These are phyloP conservation scores for Leucopternis melanops DNA, from an alignment of 2,113 vertebrate species.

Conservation along the genomic window DNA sequence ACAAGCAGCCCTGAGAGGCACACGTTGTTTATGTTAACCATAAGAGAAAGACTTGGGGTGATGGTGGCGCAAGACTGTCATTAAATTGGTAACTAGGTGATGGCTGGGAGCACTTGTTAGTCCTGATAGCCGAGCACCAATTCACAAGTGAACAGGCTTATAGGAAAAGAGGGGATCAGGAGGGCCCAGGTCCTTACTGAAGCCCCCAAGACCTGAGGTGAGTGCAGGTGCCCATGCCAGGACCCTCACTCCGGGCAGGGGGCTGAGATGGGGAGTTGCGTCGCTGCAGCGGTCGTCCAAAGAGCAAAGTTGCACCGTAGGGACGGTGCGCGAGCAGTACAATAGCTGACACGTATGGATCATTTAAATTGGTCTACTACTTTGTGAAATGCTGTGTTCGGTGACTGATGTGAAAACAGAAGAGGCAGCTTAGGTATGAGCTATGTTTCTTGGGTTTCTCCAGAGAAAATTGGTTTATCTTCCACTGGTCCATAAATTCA, in stretches of 20 bases:
- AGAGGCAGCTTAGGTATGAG: conserved; percentile 58
- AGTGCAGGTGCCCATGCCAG: rapidly evolving
- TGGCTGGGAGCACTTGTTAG: neutral
- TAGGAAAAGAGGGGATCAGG: neutral
- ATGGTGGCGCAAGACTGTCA: neutral
- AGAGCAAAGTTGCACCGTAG: neutral
- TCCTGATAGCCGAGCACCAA: neutral
- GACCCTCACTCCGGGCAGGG: neutral
- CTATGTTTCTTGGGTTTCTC: conserved; percentile 73
- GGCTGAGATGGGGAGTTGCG: neutral
- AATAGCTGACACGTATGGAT: conserved; percentile 10
- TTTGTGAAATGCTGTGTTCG: neutral
- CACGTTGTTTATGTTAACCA: neutral
- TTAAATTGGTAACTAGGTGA: neutral
- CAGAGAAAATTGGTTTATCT: conserved; percentile 82
- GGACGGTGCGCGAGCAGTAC: neutral
- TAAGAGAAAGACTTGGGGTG: neutral
- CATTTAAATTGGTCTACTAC: conserved; percentile 38
- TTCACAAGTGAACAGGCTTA: neutral
- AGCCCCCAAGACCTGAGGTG: neutral
- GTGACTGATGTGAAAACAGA: conserved; percentile 55
- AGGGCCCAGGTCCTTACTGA: neutral
- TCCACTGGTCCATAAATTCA: conserved; percentile 81
- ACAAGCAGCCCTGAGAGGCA: neutral
- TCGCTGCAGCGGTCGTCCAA: neutral